Percentiles rank a stretch among this genome's conserved stretches.
These are phyloP conservation scores for Synanthedon vespiformis DNA, from an alignment of 2,888 invertebrate genomes.

Conservation along the genomic window DNA sequence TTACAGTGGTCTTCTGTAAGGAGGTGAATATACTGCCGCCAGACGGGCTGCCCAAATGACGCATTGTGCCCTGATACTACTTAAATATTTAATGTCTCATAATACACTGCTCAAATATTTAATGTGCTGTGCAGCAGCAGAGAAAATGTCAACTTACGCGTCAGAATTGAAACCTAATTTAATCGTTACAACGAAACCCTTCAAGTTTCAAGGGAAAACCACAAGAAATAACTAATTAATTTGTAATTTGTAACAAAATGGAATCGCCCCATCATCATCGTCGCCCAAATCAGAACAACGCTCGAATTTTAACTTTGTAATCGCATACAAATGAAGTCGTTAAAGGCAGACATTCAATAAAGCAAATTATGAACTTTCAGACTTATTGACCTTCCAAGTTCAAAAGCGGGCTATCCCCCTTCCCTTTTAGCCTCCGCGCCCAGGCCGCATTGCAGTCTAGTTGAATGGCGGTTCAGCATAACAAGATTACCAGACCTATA, in stretches of 20 bases:
- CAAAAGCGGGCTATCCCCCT: conserved; percentile 32
- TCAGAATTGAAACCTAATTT: too few species aligned
- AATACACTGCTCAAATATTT: too few species aligned
- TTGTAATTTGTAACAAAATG: conserved; percentile 1
- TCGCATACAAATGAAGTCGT: conserved; percentile 23
- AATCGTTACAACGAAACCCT: too few species aligned
- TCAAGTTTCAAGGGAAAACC: neutral
- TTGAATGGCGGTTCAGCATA: conserved; percentile 43
- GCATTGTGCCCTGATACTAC: too few species aligned
- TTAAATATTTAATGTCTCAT: too few species aligned
- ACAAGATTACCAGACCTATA: conserved; percentile 22
- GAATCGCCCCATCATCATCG: neutral
- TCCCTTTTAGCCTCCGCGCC: conserved; percentile 24
- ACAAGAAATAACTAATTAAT: neutral
- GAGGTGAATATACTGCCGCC: too few species aligned
- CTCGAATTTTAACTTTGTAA: conserved; percentile 15
- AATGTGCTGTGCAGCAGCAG: too few species aligned
- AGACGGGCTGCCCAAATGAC: too few species aligned
- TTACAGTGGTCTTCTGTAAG: too few species aligned
- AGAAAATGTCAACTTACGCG: too few species aligned
- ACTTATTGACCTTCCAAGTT: conserved; percentile 58
- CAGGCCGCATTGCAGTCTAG: conserved; percentile 61
- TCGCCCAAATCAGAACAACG: conserved; percentile 4
- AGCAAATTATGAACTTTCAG: conserved; percentile 40
- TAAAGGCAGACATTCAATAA: conserved; percentile 33